Evolutionary conservation across 1,140 invertebrate species (phyloP), one percentile per base, ranked within the genome.

Genomic region (Lepidurus apus): DNA sequence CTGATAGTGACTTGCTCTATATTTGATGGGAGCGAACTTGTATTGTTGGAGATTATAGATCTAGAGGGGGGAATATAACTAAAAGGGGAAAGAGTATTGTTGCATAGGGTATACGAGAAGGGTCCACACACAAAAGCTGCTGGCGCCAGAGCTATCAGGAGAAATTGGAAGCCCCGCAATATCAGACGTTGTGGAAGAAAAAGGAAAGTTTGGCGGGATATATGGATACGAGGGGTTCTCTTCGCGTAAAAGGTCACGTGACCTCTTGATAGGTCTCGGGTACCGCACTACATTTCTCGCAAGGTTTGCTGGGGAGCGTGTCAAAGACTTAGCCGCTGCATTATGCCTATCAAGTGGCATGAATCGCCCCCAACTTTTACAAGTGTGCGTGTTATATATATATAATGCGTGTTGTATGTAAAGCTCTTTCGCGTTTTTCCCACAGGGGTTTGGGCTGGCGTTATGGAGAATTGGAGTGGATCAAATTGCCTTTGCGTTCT

Each of bases 331-430:
- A n/a, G 53, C 53, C 53, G 53, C 53, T 65, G 53, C 21, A 65
- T 65, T 65, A 65, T 65, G 53, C 53, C 53, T 65, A 65, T 65
- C 53, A 65, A 65, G 53, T 65, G 53, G 53, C 53, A 65, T n/a
- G 53, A 9, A 65, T 65, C 17, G 17, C 53, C 21, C 53, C 53
- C 53, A 13, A 65, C 53, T 65, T n/a, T 21, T 21, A 7, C 21
- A 65, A 13, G 21, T 21, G 13, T 17, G 21, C 9, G 21, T 65
- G 13, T 13, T 13, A 65, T 7, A 65, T 21, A 17, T 13, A 9
- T 5, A 21, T n/a, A 65, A 21, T 65, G 53, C 13, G 53, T 65
- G 53, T 65, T 65, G 53, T 13, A 34, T 34, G 34, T 34, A 34
- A 34, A 34, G 34, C 34, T 34, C 34, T 34, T 34, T 34, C 34